Base-by-base conservation (phyloP, 2,888 invertebrate species). In the Sipunculus nudus region DNA sequence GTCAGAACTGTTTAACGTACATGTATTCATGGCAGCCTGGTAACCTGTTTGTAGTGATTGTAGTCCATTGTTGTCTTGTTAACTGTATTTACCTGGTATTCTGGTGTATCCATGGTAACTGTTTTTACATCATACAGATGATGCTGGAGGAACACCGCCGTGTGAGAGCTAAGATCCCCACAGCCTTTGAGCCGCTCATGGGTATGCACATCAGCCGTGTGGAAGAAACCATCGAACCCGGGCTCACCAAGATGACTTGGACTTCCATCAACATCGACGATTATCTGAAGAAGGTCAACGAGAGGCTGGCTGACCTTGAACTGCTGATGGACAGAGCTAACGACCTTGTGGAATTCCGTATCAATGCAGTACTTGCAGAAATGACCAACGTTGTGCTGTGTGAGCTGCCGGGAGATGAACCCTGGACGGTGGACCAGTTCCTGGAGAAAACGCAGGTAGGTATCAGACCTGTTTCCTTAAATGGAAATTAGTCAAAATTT, bases 161-260 rank as follows among this genome's bases (percentile, higher is more conserved):
- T 19, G 81, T 85, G 4, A 72, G 79, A 35, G 71, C 67, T 28
- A 81, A 81, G 65, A 81, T 85, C 16, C 79, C 93, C 77, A 84
- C 91, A 45, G 95, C 95, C 85, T 92, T 96, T 19, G 88, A 95
- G n/a, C 93, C 94, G 25, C 86, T 97, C 52, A 90, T 96, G 79
- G 86, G 94, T 32, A 94, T 94, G 0, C 94, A 95, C 86, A 87
- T 95, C 64, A 91, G 92, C 28, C 89, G 91, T 26, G 87, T 96
- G 16, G 91, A 93, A 39, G 50, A 40, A 1, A 71, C 71, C 23
- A 70, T 82, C 1, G 89, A 91, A 56, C 94, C 95, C 0, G 95
- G 92, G 0, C 84, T 96, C 29, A 88, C 88, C 25, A 87, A 88
- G 13, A 88, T 96, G 16, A 91, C 90, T 32, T 97, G 96, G 96